Percentiles rank a stretch among this genome's conserved stretches.
phyloP scores from a whole-genome alignment of 2,888 invertebrate species.

The Lagria hirta region DNA sequence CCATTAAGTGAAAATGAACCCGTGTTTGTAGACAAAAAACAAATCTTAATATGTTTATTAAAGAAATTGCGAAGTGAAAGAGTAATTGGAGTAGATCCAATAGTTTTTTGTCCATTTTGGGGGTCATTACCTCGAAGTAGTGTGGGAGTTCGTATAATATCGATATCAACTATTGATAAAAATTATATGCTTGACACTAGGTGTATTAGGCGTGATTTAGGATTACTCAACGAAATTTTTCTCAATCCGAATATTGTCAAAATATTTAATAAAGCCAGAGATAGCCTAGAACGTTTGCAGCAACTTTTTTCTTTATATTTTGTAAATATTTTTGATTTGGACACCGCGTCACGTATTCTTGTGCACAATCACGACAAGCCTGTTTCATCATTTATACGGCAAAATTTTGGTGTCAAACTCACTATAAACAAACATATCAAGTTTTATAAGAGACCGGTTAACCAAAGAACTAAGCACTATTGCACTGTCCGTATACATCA shows the following conservation, averaged over 20 bases:
- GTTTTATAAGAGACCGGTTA: neutral
- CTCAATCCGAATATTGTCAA: conserved; percentile 15
- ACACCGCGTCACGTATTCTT: neutral
- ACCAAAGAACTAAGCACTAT: neutral
- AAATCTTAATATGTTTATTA: too few species aligned
- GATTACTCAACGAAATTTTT: conserved; percentile 12
- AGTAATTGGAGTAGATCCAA: too few species aligned
- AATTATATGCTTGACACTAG: conserved; percentile 6
- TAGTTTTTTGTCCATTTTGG: too few species aligned
- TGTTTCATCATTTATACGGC: too few species aligned
- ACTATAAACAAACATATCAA: neutral
- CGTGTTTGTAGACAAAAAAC: too few species aligned
- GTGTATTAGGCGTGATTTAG: conserved; percentile 4
- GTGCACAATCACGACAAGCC: neutral
- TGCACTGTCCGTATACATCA: neutral
- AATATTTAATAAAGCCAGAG: conserved; percentile 1
- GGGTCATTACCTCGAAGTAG: too few species aligned
- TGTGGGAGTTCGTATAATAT: too few species aligned
- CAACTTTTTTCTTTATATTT: conserved; percentile 4
- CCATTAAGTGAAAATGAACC: too few species aligned
- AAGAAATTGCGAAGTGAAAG: too few species aligned
- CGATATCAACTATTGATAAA: conserved; percentile 5
- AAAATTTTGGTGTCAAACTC: too few species aligned
- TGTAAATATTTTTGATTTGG: conserved; percentile 14
- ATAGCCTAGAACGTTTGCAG: conserved; percentile 1